Conservation (phyloP, 2,797 vertebrate species). For the Ispidina lecontei region DNA sequence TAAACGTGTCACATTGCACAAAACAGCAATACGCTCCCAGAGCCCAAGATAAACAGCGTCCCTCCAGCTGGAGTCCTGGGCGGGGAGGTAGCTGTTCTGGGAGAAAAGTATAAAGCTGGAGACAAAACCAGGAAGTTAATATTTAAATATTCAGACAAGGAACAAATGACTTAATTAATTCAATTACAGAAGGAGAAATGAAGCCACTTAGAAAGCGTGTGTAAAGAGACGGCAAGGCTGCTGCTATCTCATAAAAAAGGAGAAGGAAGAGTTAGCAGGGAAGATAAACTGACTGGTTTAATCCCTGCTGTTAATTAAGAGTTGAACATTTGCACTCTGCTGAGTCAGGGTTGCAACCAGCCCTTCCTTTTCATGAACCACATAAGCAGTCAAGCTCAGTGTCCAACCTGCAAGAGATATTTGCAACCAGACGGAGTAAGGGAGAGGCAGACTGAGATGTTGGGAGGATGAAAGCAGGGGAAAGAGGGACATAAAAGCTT, state of each 20-base stretch:
- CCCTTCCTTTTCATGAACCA: background rate
- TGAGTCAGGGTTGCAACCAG: background rate
- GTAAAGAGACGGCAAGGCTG: constrained; percentile 31
- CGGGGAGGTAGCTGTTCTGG: background rate
- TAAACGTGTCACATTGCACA: constrained; percentile 28
- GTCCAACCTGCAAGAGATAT: rapidly evolving
- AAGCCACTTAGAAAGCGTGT: constrained; percentile 47
- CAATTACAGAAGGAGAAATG: constrained; percentile 65
- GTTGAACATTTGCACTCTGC: background rate
- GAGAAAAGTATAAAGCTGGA: constrained; percentile 41
- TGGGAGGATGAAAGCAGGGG: background rate
- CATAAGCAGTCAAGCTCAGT: background rate
- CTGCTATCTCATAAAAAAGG: constrained; percentile 1
- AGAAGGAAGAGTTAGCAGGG: constrained; percentile 42
- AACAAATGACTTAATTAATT: constrained; percentile 74
- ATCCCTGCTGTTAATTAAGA: constrained; percentile 48
- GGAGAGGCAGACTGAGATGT: background rate
- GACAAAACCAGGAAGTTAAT: constrained; percentile 72
- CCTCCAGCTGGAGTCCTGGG: background rate
- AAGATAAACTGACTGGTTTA: constrained; percentile 36
- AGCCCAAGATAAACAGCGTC: constrained; percentile 10
- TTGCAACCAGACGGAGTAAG: rapidly evolving
- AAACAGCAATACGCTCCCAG: background rate
- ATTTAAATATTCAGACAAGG: constrained; percentile 69
- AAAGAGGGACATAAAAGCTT: background rate